Base-by-base conservation (phyloP, 30 jellyfish, hydroid and myxozoan species). In the Pelagia noctiluca region DNA sequence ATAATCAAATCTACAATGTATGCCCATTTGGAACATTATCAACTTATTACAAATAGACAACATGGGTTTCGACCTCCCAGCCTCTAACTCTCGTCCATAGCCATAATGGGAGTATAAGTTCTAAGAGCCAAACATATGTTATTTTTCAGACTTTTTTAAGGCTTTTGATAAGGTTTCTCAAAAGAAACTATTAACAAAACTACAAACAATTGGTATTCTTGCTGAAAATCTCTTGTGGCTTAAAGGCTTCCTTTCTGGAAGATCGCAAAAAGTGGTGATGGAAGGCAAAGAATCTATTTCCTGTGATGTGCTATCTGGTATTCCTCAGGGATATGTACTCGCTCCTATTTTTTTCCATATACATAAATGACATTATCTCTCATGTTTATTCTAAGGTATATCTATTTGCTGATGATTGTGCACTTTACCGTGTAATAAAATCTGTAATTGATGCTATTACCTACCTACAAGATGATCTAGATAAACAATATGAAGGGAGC, bases 311-410 rank as follows among this genome's bases (percentile, higher is more conserved):
- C 47, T 52, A 16, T 80, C 91, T 3, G 84, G 84, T 46, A 66
- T 80, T 31, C 91, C 91, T 65, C 91, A 80, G 53, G 91, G 76
- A 23, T 80, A 83, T 30, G 91, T 66, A 50, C 77, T 80, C 32
- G n/a, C n/a, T n/a, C n/a, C n/a, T n/a, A n/a, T n/a, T n/a, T n/a
- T n/a, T n/a, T n/a, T n/a, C n/a, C n/a, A n/a, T n/a, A n/a, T n/a
- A n/a, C n/a, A n/a, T n/a, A n/a, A n/a, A n/a, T n/a, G n/a, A n/a
- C n/a, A n/a, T n/a, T n/a, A n/a, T n/a, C n/a, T n/a, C n/a, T n/a
- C n/a, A n/a, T n/a, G n/a, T n/a, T n/a, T n/a, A n/a, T n/a, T n/a
- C n/a, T n/a, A n/a, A n/a, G n/a, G n/a, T n/a, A n/a, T n/a, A n/a
- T n/a, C n/a, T n/a, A n/a, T n/a, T n/a, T n/a, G n/a, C n/a, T n/a